Base-by-base conservation (phyloP, 2,113 vertebrate genomes). In the Gymnogyps californianus region DNA sequence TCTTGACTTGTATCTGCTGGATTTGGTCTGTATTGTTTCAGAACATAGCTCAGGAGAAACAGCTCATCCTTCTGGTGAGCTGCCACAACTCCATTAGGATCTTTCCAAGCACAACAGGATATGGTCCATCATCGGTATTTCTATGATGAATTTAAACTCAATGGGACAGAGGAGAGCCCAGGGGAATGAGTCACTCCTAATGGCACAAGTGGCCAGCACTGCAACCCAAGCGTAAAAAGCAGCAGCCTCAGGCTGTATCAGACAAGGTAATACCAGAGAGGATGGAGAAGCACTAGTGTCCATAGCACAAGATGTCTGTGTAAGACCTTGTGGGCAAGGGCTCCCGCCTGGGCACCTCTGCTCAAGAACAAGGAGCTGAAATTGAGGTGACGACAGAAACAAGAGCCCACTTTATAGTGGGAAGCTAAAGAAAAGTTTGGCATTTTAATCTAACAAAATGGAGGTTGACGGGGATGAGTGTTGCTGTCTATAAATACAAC, bases 401-500 rank as follows among this genome's bases (percentile, higher is more conserved):
- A 36, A 91, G 40, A 72, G 40, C 83, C 76, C 51, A 47, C 59
- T 20, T 62, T 54, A 62, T 7, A 93, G 83, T 40, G 83, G 75
- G 79, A 94, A 95, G 76, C 67, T 95, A 83, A 93, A 93, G 89
- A 71, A 70, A 90, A 92, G 82, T 78, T 55, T 88, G 84, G 38
- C 91, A 77, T 93, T 93, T 91, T 62, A 29, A 77, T 85, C 15
- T 71, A 52, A 51, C 42, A 91, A 88, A 91, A 93, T 70, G 58
- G 94, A 94, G 90, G 96, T 21, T 96, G 95, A 83, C 3, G 13
- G 55, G 64, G 81, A 93, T 83, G 95, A 96, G 88, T 83, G 94
- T 29, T 96, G 79, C 88, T 55, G 64, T 55, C 92, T 97, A 94
- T 96, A 97, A 97, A 97, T 96, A 96, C 51, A 88, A 67, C 75